Base-by-base conservation (phyloP, 2,797 vertebrate species). In the Chelmon rostratus region DNA sequence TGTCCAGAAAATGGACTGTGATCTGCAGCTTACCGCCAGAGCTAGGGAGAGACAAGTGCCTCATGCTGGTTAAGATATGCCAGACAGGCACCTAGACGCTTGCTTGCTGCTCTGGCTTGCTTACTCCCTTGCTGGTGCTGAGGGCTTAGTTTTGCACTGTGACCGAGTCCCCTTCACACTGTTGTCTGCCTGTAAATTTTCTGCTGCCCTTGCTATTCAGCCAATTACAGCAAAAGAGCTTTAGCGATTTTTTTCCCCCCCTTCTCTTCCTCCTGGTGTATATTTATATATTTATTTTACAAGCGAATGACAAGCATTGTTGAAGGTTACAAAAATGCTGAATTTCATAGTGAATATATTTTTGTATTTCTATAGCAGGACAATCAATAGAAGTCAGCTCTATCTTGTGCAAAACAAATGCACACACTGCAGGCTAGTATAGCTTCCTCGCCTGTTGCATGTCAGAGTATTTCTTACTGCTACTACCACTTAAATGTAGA, bases 151-250 rank as follows among this genome's bases (percentile, higher is more conserved):
- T 94, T 90, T 90, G 87, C 83, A 79, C 94, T 83, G 92, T 96
- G 95, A 96, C 96, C 94, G 93, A 95, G 93, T 96, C 96, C 94
- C 96, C 95, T 96, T 96, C 95, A 96, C 96, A 96, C 94, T 94
- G 93, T 94, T 93, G 92, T 94, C 94, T 94, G 92, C 94, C 94
- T 95, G 95, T 95, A 96, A 92, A 95, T 96, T 96, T 96, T 96
- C 93, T 96, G 96, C 95, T 96, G 96, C 91, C 95, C 92, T 96
- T 96, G 96, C 95, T 95, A 92, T 96, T 96, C 94, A 95, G 93
- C 93, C 95, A 96, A 96, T 96, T 96, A 96, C 93, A 91, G 93
- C 95, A 94, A 96, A 95, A 96, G 95, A 96, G 95, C 94, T 95
- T 95, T 95, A 95, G 94, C 76, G 94, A 95, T 96, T 95, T 95